Conservation (phyloP, 1,140 invertebrate species). For the Ostrea denselamellosa region DNA sequence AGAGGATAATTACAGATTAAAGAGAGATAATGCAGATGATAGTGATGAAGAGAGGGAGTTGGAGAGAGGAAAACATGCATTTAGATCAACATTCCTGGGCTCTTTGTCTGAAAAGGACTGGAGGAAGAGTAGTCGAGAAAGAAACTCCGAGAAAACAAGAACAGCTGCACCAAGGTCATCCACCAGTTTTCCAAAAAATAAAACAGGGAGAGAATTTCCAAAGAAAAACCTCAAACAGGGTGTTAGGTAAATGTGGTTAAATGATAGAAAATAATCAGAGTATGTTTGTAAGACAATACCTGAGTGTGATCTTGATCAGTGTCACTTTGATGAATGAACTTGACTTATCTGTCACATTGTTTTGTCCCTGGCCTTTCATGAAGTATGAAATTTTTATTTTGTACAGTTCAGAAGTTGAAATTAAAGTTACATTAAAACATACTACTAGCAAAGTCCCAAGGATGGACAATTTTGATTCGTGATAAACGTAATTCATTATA, state of each 20-base stretch:
- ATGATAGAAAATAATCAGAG: not conserved
- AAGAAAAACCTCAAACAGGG: not conserved
- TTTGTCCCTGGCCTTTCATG: too few relatives aligned
- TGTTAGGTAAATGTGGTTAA: not conserved
- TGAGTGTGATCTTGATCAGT: too few relatives aligned
- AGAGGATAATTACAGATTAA: constrained; percentile 2
- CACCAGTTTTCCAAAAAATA: constrained; percentile 1
- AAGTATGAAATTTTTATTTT: too few relatives aligned
- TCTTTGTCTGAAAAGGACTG: constrained; percentile 41
- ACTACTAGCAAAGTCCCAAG: too few relatives aligned
- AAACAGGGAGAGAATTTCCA: not conserved
- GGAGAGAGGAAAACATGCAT: constrained; percentile 32
- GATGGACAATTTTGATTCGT: too few relatives aligned
- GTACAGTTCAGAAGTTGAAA: too few relatives aligned
- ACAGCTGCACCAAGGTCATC: not conserved
- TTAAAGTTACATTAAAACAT: too few relatives aligned
- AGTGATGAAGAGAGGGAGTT: constrained; percentile 22
- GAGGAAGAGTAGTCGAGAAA: constrained; percentile 17
- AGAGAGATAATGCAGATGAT: constrained; percentile 27
- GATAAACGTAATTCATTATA: too few relatives aligned
- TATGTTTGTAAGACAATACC: too few relatives aligned
- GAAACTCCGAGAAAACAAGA: not conserved
- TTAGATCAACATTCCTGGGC: constrained; percentile 34
- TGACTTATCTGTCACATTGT: too few relatives aligned
- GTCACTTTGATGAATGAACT: too few relatives aligned